phyloP scores from a whole-genome alignment of 2,888 invertebrate species.

The Lycocerus yunnanus region DNA sequence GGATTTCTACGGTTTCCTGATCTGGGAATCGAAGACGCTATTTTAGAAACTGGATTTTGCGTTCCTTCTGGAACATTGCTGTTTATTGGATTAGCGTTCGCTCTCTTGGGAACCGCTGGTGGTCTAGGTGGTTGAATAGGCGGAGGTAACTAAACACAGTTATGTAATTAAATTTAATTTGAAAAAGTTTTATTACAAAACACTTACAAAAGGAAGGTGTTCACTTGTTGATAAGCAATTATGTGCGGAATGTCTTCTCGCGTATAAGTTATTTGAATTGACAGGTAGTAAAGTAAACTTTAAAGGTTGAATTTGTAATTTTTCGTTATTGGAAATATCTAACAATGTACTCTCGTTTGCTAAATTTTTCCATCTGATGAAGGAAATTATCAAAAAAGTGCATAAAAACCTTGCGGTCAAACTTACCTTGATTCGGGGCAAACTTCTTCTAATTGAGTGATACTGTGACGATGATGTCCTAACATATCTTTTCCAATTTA shows the following conservation, averaged over 20 bases:
- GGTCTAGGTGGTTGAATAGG: slow-evolving; percentile 56
- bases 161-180: neutral
- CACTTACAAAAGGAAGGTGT: slow-evolving; percentile 23
- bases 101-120: slow-evolving; percentile 59
- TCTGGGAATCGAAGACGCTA: slow-evolving; percentile 43
- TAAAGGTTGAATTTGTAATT: slow-evolving; percentile 44
- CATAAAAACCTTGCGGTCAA: neutral
- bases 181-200: neutral
- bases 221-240: slow-evolving; percentile 48
- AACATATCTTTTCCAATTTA: slow-evolving; percentile 12
- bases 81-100: slow-evolving; percentile 39
- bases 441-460: slow-evolving; percentile 18
- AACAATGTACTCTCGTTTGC: slow-evolving; percentile 47
- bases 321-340: slow-evolving; percentile 48
- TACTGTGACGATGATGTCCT: slow-evolving; percentile 24
- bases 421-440: slow-evolving; percentile 15
- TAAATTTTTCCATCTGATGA: slow-evolving; percentile 50
- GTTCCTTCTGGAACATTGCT: slow-evolving; percentile 49
- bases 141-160: slow-evolving; percentile 48
- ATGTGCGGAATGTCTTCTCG: slow-evolving; percentile 53
- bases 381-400: slow-evolving; percentile 2
- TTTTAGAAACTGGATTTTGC: slow-evolving; percentile 55
- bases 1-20: slow-evolving; percentile 52
- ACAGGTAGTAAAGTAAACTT: slow-evolving; percentile 50
- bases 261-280: slow-evolving; percentile 50